Evolutionary conservation across 2,113 vertebrate species (phyloP).

Genomic region (Gasterosteus nipponicus): DNA sequence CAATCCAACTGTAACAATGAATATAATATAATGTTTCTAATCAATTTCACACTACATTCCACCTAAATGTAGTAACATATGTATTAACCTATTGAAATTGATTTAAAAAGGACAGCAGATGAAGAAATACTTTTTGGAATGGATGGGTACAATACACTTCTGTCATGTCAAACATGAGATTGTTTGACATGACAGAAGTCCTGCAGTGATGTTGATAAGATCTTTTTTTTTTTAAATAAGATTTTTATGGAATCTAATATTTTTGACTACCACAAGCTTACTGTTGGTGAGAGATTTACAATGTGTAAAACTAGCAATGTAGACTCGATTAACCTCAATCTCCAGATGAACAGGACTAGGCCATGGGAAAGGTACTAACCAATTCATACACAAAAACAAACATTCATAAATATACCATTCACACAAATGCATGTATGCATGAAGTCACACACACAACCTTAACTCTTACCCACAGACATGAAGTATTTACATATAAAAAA

Average conservation of each 20-base stretch:
- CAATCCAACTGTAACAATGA: background rate
- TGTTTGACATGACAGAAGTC: background rate
- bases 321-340: conserved; percentile 36
- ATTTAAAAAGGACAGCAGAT: background rate
- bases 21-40: background rate
- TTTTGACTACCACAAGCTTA: background rate
- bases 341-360: conserved; percentile 47
- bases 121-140: background rate
- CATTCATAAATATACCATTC: conserved; percentile 75
- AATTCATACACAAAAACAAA: conserved; percentile 62
- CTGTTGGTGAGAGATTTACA: conserved; percentile 6
- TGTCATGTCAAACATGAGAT: no score
- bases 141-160: background rate
- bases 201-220: background rate
- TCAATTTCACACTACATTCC: background rate
- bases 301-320: background rate
- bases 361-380: conserved; percentile 50
- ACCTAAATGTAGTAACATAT: no score
- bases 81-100: no score
- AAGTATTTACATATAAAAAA: conserved; percentile 73
- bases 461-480: conserved; percentile 41
- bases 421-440: conserved; percentile 53
- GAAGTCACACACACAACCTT: conserved; percentile 33
- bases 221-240: background rate
- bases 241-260: background rate